These are phyloP conservation scores for Capromys pilorides DNA, from an alignment of 2,797 vertebrate genomes.

Conservation along the genomic window DNA sequence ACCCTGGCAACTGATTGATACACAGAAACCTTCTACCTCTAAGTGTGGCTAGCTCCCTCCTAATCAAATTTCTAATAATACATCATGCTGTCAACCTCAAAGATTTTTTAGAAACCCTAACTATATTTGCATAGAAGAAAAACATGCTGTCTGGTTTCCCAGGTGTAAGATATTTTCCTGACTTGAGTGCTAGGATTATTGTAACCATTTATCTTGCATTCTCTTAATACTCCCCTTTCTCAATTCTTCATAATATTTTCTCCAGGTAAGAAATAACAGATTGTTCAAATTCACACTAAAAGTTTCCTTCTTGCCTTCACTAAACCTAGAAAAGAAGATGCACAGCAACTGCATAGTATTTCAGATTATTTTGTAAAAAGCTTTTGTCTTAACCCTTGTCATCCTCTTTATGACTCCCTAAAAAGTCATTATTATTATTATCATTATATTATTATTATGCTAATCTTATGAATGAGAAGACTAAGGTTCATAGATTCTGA, in stretches of 20 bases:
- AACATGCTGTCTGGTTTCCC: constrained; percentile 78
- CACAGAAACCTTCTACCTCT: constrained; percentile 80
- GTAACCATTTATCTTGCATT: constrained; percentile 68
- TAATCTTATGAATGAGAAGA: constrained; percentile 60
- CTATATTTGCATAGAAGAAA: constrained; percentile 82
- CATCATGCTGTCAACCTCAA: constrained; percentile 80
- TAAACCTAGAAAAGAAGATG: constrained; percentile 25
- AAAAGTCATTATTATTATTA: constrained; percentile 41
- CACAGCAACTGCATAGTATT: background rate
- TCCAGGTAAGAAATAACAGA: constrained; percentile 10
- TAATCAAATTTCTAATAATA: constrained; percentile 83
- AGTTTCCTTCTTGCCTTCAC: constrained; percentile 23
- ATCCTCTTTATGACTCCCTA: background rate
- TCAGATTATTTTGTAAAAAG: background rate
- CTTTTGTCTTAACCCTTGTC: constrained; percentile 36
- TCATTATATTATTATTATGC: constrained; percentile 27
- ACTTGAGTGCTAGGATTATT: constrained; percentile 80
- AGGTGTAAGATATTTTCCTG: constrained; percentile 77
- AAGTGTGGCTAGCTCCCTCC: constrained; percentile 71
- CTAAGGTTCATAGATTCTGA: background rate
- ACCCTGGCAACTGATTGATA: constrained; percentile 82
- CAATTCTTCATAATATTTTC: constrained; percentile 47
- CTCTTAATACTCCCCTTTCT: constrained; percentile 44
- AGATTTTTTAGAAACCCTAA: constrained; percentile 81
- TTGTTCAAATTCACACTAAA: constrained; percentile 44